Base-by-base conservation (phyloP, 2,797 vertebrate species). In the Champsocephalus esox region DNA sequence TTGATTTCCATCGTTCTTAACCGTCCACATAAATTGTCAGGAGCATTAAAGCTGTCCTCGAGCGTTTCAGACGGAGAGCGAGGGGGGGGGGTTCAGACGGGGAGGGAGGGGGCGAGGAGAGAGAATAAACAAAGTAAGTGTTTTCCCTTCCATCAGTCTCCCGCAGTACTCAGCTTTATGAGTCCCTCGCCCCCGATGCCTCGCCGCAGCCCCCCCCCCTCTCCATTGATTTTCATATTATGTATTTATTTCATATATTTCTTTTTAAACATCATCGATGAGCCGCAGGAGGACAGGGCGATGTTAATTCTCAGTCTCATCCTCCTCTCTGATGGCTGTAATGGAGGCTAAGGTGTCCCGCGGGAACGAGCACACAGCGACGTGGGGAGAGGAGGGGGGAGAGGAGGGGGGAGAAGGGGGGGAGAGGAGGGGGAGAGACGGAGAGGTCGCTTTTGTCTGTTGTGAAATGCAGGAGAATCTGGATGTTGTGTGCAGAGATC, bases 161-260 rank as follows among this genome's bases (percentile, higher is more conserved):
- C 87, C 70, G 90, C 92, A 91, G 91, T 92, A 92, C 91, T 92
- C 92, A 91, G 92, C 89, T 94, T 95, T 95, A 94, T 94, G 93
- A 92, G 90, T 92, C 92, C 90, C 90, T 89, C 88, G 88, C 90
- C 93, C 91, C 88, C 89, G 87, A 92, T 88, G 89, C 88, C 80
- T 92, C 90, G 87, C 87, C 75, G 44, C 83, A 86, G 77, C 88
- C 88, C 87, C 87, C 73, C 70, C 89, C 84, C 88, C 88, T 82
- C n/a, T 19, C 87, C 93, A 96, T 95, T 94, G 94, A 95, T 96
- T 96, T 95, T 95, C 93, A 95, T 95, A 95, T 95, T 93, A 95
- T 95, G 94, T 95, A 94, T 95, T 96, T 95, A 93, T 94, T 95
- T 94, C 92, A 92, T 93, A 92, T 94, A 94, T 95, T 96, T 95